phyloP scores from a whole-genome alignment of 53 echinoderm and acorn worm species.

The Echinometra lucunter region DNA sequence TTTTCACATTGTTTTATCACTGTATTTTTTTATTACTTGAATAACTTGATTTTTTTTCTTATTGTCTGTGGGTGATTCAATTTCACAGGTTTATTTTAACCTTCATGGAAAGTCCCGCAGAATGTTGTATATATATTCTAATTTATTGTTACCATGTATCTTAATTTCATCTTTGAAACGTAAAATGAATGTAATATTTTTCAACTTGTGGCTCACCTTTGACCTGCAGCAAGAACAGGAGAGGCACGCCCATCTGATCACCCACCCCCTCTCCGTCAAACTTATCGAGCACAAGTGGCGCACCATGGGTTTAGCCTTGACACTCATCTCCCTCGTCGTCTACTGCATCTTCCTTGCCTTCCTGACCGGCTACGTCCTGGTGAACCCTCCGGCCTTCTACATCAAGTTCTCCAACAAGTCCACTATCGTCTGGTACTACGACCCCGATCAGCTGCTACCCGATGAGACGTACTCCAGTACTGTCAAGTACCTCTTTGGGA shows the following conservation, averaged over 20 bases:
- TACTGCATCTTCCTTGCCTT: constrained; percentile 80
- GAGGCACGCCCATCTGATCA: constrained; percentile 72
- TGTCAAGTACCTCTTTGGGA: background rate
- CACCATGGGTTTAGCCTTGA: constrained; percentile 83
- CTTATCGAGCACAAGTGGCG: constrained; percentile 94
- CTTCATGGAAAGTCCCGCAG: no score
- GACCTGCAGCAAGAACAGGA: background rate
- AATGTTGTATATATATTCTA: no score
- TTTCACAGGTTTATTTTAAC: no score
- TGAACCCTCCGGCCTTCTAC: constrained; percentile 93
- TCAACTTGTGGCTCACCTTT: background rate
- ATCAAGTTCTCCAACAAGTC: constrained; percentile 52
- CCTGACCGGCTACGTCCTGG: constrained; percentile 89
- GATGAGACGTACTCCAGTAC: background rate
- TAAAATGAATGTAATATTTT: no score
- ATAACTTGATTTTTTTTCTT: no score
- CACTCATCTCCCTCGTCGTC: constrained; percentile 82
- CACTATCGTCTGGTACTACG: constrained; percentile 72
- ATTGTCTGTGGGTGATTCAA: no score
- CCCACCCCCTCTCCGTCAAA: constrained; percentile 83
- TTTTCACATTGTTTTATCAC: no score
- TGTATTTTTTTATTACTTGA: no score
- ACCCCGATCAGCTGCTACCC: background rate
- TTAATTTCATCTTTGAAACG: no score
- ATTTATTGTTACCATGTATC: no score